Percentiles rank a stretch among this genome's conserved stretches.
Conservation (phyloP, 2,888 invertebrate genomes). For the Augochlorella aurata region DNA sequence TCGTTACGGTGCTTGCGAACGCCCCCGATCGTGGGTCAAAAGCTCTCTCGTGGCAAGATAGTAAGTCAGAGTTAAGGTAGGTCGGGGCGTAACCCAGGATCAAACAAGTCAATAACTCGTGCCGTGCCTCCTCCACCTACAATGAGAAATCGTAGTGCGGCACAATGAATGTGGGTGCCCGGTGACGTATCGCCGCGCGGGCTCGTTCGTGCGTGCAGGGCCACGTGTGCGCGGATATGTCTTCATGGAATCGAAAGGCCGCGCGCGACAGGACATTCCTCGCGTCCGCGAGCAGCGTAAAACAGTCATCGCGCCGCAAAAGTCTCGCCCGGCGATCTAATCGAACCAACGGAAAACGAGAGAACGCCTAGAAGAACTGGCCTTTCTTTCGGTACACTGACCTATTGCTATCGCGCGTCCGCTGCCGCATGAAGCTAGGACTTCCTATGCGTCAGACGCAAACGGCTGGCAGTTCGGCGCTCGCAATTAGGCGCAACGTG, state of each 20-base stretch:
- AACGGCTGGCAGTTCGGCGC: no score
- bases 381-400: constrained; percentile 14
- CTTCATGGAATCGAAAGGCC: constrained; percentile 71
- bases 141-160: constrained; percentile 74
- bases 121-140: constrained; percentile 72
- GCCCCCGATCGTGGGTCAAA: constrained; percentile 57
- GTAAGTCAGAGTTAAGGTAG: constrained; percentile 76
- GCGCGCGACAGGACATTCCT: constrained; percentile 58
- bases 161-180: constrained; percentile 75
- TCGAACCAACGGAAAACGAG: constrained; percentile 35
- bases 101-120: constrained; percentile 79
- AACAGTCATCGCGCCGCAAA: constrained; percentile 48
- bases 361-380: background rate
- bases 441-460: no score
- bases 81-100: constrained; percentile 79
- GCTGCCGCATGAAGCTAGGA: background rate
- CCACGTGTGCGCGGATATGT: constrained; percentile 63
- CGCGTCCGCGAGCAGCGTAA: constrained; percentile 54
- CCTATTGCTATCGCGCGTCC: constrained; percentile 13
- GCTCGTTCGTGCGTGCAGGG: constrained; percentile 32
- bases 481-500: no score
- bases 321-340: constrained; percentile 39
- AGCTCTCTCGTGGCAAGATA: constrained; percentile 69
- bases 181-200: constrained; percentile 63
- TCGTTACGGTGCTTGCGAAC: constrained; percentile 40